phyloP scores from a whole-genome alignment of 2,888 invertebrate species.

The Drosophila rellima region DNA sequence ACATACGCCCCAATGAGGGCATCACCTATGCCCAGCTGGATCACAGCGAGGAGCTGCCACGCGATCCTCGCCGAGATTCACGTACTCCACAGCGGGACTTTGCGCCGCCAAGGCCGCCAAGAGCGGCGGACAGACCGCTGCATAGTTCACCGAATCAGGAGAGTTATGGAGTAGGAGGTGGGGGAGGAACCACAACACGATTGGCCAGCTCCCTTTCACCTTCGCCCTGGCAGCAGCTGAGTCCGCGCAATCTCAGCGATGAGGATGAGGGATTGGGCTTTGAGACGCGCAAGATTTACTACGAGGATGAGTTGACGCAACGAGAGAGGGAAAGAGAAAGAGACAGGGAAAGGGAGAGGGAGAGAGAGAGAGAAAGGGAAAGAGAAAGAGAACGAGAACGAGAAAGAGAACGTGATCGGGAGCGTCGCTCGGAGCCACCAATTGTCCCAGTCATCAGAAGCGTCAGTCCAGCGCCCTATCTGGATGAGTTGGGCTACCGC shows the following conservation, averaged over 20 bases:
- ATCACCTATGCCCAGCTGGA: slow-evolving; percentile 92
- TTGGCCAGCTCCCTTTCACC: slow-evolving; percentile 81
- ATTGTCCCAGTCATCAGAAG: slow-evolving; percentile 89
- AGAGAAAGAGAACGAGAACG: slow-evolving; percentile 28
- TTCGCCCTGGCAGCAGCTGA: slow-evolving; percentile 84
- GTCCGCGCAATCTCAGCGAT: slow-evolving; percentile 87
- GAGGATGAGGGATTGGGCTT: slow-evolving; percentile 93
- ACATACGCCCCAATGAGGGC: slow-evolving; percentile 88
- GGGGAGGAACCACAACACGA: slow-evolving; percentile 57
- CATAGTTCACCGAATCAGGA: slow-evolving; percentile 59
- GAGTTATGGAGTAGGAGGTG: slow-evolving; percentile 46
- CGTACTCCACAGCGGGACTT: slow-evolving; percentile 65
- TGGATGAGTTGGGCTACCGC: slow-evolving; percentile 88
- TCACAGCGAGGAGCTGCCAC: slow-evolving; percentile 68
- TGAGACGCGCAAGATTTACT: slow-evolving; percentile 87
- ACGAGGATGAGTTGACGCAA: slow-evolving; percentile 82
- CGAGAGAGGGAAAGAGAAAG: slow-evolving; percentile 39
- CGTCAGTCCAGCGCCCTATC: slow-evolving; percentile 87
- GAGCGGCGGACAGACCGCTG: slow-evolving; percentile 49
- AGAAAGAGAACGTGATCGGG: slow-evolving; percentile 24
- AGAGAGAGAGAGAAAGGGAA: slow-evolving; percentile 56
- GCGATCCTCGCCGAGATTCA: slow-evolving; percentile 55
- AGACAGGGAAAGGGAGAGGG: slow-evolving; percentile 9
- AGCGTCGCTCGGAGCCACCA: slow-evolving; percentile 86
- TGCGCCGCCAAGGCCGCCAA: slow-evolving; percentile 52